phyloP scores from a whole-genome alignment of 2,888 invertebrate genomes.

The Phoronis australis region DNA sequence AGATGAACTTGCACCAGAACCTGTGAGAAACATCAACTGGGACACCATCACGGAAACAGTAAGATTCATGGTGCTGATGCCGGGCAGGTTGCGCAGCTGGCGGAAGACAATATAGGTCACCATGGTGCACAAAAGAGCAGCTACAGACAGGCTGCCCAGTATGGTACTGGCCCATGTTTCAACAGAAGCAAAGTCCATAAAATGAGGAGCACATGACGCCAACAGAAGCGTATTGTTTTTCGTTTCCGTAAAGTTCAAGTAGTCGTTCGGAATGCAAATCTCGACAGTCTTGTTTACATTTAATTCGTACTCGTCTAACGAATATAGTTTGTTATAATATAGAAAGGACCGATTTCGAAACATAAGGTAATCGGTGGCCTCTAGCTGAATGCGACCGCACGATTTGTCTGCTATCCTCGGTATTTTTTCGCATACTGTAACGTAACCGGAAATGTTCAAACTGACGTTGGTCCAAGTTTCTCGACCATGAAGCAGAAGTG shows the following conservation, averaged over 20 bases:
- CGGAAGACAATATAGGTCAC: conserved; percentile 44
- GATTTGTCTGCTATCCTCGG: conserved; percentile 23
- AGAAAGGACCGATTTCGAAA: conserved; percentile 21
- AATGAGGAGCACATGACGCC: conserved; percentile 20
- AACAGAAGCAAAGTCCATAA: conserved; percentile 17
- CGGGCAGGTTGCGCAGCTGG: conserved; percentile 48
- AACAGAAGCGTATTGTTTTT: not conserved
- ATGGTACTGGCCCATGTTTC: conserved; percentile 31
- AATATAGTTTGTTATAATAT: conserved; percentile 21
- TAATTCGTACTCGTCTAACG: conserved; percentile 24
- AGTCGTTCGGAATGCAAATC: conserved; percentile 24
- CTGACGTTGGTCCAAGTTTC: conserved; percentile 17
- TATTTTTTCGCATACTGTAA: conserved; percentile 28
- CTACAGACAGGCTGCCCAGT: conserved; percentile 36
- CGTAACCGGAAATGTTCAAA: conserved; percentile 19
- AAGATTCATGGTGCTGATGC: conserved; percentile 49
- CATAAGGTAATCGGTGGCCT: conserved; percentile 19
- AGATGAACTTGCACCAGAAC: conserved; percentile 10
- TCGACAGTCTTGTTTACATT: conserved; percentile 19
- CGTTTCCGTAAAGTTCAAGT: not conserved
- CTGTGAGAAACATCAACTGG: conserved; percentile 37
- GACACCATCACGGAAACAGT: conserved; percentile 41
- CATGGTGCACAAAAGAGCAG: conserved; percentile 38
- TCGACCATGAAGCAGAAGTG: conserved; percentile 20
- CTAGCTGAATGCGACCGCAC: conserved; percentile 24